A percentile compares a stretch with the other conserved stretches of the same genome.
These are phyloP conservation scores for Tenthredo scrophulariae DNA, from an alignment of 2,888 invertebrate genomes.

Conservation along the genomic window DNA sequence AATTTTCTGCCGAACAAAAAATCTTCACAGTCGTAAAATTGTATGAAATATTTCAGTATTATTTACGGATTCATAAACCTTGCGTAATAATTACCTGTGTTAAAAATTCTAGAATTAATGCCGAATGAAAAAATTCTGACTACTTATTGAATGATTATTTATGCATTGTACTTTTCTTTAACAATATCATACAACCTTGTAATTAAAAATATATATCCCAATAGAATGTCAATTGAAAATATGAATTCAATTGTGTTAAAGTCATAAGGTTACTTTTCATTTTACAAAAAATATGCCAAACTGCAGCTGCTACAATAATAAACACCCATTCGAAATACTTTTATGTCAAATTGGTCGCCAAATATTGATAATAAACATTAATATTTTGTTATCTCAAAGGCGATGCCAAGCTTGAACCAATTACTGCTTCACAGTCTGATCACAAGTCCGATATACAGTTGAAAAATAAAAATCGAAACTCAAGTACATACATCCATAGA, in stretches of 20 bases:
- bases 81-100: neutral
- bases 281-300: neutral
- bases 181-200: neutral
- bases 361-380: neutral
- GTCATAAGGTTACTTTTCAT: neutral
- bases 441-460: neutral
- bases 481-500: neutral
- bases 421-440: neutral
- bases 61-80: neutral
- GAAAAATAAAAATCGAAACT: neutral
- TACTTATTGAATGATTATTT: neutral
- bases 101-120: neutral
- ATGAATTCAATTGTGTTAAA: neutral
- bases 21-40: neutral
- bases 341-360: neutral
- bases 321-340: neutral
- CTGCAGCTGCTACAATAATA: neutral
- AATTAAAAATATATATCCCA: neutral
- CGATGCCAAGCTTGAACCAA: neutral
- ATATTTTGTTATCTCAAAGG: neutral
- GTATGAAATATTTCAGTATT: neutral
- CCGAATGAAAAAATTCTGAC: neutral
- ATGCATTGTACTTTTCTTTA: neutral
- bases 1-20: neutral
- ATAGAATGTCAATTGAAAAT: neutral